Evolutionary conservation across 1,140 invertebrate species (phyloP), one percentile per base, ranked within the genome.

Genomic region (Reticulitermes speratus): DNA sequence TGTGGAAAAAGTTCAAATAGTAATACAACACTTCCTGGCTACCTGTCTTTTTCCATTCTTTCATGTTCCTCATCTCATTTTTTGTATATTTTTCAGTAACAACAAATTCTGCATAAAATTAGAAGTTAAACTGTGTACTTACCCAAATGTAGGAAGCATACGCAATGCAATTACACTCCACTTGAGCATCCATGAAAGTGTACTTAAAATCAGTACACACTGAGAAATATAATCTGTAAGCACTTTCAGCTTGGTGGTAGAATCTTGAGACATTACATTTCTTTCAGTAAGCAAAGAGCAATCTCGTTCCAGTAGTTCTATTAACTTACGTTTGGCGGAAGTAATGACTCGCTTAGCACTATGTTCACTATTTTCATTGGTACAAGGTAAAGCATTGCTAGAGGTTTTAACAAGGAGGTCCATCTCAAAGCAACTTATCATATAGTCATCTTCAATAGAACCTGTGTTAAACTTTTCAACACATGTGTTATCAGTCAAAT

Each of bases 361-460:
- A 11, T n/a, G 25, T 11, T 75, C n/a, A 30, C 16, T 30, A 6
- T 75, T 30, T 8, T n/a, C 7, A 8, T 30, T 30, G 7, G n/a
- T 11, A 30, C 65, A 30, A 25, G 25, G 16, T 25, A 14, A 25
- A 8, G n/a, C n/a, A 8, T 30, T 12, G 9, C n/a, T 75, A 25
- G 25, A n/a, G n/a, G 55, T 52, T 84, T 59, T 30, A 5, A 69
- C 14, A 9, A 86, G n/a, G 45, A 45, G 38, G 12, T 44, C 85
- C n/a, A 59, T 82, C 75, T 86, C 85, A 81, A 86, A 86, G 14
- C 65, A 86, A 44, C 65, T 75, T 81, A 86, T 59, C 21, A 82
- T 86, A 81, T 86, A 86, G 44, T 86, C 55, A 86, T 86, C 59
- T 44, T 86, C 85, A 55, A 86, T 75, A n/a, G 38, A 25, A 48